Evolutionary conservation across 2,113 vertebrate species (phyloP).

Genomic region (Sinocyclocheilus maitianheensis): DNA sequence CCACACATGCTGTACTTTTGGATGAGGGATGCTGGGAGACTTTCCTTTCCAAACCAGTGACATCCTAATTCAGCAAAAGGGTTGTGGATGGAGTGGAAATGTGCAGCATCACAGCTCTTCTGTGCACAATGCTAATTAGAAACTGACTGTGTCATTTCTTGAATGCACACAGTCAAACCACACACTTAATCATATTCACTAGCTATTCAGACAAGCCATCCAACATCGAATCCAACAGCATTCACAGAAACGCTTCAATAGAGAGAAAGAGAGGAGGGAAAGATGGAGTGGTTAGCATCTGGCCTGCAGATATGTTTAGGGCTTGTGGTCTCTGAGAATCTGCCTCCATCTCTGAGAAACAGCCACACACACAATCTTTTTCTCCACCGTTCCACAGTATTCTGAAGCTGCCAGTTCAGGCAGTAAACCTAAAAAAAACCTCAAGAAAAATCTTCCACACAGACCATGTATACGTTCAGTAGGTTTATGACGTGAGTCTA

Average conservation of each 20-base stretch:
- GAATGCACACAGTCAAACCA: not conserved
- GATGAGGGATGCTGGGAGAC: not conserved
- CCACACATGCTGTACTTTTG: constrained; percentile 11
- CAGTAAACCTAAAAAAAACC: constrained; percentile 35
- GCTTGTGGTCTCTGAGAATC: constrained; percentile 52
- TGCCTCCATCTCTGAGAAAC: constrained; percentile 41
- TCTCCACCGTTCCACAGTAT: constrained; percentile 34
- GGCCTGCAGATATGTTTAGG: constrained; percentile 57
- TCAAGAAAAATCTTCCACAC: constrained; percentile 20
- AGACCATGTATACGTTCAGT: not conserved
- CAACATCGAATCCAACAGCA: constrained; percentile 61
- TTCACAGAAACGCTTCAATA: not conserved
- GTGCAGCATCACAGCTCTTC: constrained; percentile 1
- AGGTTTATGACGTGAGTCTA: not conserved
- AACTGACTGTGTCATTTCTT: not conserved
- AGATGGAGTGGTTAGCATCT: constrained; percentile 50
- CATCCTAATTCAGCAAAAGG: constrained; percentile 38
- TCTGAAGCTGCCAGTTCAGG: constrained; percentile 7
- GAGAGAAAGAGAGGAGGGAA: constrained; percentile 21
- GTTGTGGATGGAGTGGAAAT: not conserved
- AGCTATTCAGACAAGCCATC: constrained; percentile 3
- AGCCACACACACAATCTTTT: constrained; percentile 33
- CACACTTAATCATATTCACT: constrained; percentile 26
- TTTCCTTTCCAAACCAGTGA: constrained; percentile 29
- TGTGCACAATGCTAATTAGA: constrained; percentile 33